A percentile compares a stretch with the other conserved stretches of the same genome.
Conservation (phyloP, 2,797 vertebrate species). For the Notamacropus eugenii region DNA sequence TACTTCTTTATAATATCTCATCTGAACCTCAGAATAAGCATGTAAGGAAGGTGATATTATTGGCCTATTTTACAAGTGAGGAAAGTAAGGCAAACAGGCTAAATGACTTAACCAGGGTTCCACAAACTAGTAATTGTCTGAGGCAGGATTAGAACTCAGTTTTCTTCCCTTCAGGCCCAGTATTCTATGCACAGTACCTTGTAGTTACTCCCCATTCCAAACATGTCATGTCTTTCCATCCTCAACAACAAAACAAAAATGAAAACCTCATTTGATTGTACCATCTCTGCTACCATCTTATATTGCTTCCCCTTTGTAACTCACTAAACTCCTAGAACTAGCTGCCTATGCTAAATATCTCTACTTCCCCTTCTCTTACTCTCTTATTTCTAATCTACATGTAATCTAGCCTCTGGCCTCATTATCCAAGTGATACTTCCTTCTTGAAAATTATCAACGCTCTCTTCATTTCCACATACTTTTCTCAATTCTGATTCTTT, state of each 20-base stretch:
- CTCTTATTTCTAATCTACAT: not conserved
- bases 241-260: not conserved
- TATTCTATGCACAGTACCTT: not conserved
- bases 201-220: not conserved
- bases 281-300: not conserved
- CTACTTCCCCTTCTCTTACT: not conserved
- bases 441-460: not conserved
- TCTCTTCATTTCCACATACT: not conserved
- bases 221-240: no score
- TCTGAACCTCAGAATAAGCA: not conserved
- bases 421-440: not conserved
- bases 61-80: not conserved
- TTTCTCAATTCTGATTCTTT: not conserved
- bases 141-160: not conserved
- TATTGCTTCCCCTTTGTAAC: not conserved
- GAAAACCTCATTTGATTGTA: not conserved
- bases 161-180: not conserved
- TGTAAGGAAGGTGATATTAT: not conserved
- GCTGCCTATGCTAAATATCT: not conserved
- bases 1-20: not conserved
- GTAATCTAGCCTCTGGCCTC: not conserved
- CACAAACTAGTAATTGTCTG: not conserved
- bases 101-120: not conserved
- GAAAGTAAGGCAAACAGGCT: not conserved
- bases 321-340: not conserved